These are phyloP conservation scores for Lepidotrigona ventralis DNA, from an alignment of 1,140 invertebrate genomes.

Conservation along the genomic window DNA sequence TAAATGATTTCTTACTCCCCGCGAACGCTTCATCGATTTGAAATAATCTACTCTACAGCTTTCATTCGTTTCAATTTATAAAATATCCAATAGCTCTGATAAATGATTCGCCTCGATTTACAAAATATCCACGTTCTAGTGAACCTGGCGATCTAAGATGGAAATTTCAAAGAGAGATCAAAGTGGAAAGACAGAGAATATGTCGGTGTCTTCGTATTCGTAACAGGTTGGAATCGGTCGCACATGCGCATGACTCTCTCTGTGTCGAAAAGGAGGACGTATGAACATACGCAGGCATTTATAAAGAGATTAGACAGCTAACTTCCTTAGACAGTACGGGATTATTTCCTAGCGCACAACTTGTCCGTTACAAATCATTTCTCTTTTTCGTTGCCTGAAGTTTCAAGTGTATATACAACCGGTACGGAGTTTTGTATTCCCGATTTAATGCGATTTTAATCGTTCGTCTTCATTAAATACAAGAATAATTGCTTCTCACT, in stretches of 20 bases:
- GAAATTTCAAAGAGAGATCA: background rate
- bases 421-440: background rate
- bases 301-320: slow-evolving; percentile 37
- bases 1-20: no score
- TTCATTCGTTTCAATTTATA: no score
- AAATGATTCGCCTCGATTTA: no score
- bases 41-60: no score
- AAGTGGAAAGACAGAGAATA: background rate
- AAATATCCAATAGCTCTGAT: no score
- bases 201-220: background rate
- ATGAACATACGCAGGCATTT: slow-evolving; percentile 11
- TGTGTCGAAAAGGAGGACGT: slow-evolving; percentile 11
- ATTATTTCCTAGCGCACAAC: slow-evolving; percentile 32
- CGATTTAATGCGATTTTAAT: background rate
- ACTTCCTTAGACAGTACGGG: slow-evolving; percentile 34
- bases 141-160: background rate
- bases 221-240: slow-evolving; percentile 4
- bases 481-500: background rate
- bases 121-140: background rate
- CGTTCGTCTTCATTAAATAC: no score
- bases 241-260: slow-evolving; percentile 13
- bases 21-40: no score
- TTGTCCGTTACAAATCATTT: slow-evolving; percentile 15
- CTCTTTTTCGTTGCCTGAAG: background rate
- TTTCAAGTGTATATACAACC: background rate